phyloP scores from a whole-genome alignment of 2,888 invertebrate genomes.

The Anodontia alba region DNA sequence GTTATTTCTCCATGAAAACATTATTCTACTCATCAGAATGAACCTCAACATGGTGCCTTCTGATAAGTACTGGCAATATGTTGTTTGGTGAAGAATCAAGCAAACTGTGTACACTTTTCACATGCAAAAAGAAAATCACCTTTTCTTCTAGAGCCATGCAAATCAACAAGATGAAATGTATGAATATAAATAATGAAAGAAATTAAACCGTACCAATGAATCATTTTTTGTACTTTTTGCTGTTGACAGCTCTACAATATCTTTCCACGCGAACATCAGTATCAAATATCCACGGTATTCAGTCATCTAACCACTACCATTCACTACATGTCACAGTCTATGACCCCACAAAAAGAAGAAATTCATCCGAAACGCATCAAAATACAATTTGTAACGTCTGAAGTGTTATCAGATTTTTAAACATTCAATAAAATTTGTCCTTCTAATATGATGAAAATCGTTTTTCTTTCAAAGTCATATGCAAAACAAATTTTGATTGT shows the following conservation, averaged over 20 bases:
- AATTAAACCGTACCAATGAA: neutral
- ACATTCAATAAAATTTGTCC: neutral
- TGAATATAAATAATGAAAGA: neutral
- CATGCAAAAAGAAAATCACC: too few relatives aligned
- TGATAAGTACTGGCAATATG: too few relatives aligned
- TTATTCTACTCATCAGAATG: too few relatives aligned
- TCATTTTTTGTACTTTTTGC: neutral
- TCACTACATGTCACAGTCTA: neutral
- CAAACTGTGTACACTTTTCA: too few relatives aligned
- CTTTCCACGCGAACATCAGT: neutral
- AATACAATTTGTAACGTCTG: constrained; percentile 6
- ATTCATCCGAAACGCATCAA: constrained; percentile 4
- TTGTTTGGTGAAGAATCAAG: too few relatives aligned
- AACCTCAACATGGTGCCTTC: too few relatives aligned
- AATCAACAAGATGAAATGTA: too few relatives aligned
- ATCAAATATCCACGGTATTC: constrained; percentile 7
- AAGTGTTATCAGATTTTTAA: neutral
- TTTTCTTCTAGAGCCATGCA: too few relatives aligned
- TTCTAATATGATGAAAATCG: neutral
- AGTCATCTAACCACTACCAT: neutral
- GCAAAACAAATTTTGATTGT: neutral
- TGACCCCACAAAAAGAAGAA: constrained; percentile 1
- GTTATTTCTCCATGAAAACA: too few relatives aligned
- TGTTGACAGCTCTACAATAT: neutral
- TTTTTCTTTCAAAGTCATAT: neutral